Conservation (phyloP, 2,113 vertebrate species). For the Grus americana region DNA sequence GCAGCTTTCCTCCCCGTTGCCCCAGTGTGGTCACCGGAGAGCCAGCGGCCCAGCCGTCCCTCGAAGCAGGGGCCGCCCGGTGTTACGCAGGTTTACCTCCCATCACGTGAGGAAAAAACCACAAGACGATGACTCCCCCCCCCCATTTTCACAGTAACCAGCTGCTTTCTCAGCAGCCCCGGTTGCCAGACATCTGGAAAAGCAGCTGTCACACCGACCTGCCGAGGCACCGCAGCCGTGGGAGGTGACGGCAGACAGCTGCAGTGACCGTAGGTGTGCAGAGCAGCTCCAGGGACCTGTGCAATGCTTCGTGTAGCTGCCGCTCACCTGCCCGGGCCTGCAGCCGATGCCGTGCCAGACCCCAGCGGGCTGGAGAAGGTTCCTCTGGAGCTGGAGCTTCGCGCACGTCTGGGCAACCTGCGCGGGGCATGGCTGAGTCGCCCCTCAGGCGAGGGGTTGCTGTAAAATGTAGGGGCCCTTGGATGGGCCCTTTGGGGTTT, state of each 20-base stretch:
- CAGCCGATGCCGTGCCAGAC: neutral
- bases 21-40: neutral
- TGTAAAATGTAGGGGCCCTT: neutral
- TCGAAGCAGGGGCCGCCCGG: neutral
- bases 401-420: neutral
- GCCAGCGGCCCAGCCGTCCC: neutral
- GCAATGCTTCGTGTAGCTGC: neutral
- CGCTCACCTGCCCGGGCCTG: neutral
- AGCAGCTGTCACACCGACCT: neutral
- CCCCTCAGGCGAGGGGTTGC: neutral
- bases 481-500: neutral
- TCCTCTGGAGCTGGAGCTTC: neutral
- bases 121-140: no score
- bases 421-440: fast-evolving
- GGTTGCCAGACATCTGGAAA: neutral
- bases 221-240: neutral
- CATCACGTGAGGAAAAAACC: neutral
- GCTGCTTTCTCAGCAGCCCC: neutral
- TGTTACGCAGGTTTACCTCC: neutral
- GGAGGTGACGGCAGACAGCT: neutral
- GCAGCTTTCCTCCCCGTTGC: neutral
- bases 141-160: neutral
- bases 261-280: neutral
- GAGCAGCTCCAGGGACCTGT: neutral
- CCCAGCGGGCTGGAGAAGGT: neutral